Percentiles rank a stretch among this genome's conserved stretches.
These are phyloP conservation scores for Rallus crepitans DNA, from an alignment of 2,797 vertebrate genomes.

Conservation along the genomic window DNA sequence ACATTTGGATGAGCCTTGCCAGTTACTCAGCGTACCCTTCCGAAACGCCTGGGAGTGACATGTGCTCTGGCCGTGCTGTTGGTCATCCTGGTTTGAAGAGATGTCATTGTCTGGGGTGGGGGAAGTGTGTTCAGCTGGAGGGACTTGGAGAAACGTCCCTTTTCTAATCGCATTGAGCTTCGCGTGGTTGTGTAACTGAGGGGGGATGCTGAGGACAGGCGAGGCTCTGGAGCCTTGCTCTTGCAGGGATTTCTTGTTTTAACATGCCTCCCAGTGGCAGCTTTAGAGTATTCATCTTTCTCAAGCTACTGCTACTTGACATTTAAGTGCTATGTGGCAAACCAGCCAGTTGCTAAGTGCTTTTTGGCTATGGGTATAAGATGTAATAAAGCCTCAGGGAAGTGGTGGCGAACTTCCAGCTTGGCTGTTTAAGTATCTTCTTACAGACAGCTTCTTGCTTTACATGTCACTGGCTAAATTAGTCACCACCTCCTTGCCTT, in stretches of 20 bases:
- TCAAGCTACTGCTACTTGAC: conserved; percentile 4
- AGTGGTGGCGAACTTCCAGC: neutral
- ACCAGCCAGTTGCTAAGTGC: neutral
- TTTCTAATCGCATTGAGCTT: neutral
- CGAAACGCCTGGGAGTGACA: conserved; percentile 46
- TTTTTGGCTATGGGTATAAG: conserved; percentile 7
- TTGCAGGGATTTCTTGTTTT: conserved; percentile 9
- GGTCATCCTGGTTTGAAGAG: neutral
- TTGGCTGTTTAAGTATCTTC: conserved; percentile 13
- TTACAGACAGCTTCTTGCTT: conserved; percentile 56
- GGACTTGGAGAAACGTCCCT: neutral
- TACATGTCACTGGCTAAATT: conserved; percentile 54
- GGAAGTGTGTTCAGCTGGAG: neutral
- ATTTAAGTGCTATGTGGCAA: conserved; percentile 22
- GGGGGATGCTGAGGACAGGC: neutral
- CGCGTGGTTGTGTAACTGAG: neutral
- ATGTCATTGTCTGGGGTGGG: neutral
- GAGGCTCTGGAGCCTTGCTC: neutral
- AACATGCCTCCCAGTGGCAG: conserved; percentile 31
- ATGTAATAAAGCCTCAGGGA: conserved; percentile 44
- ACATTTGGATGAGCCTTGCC: conserved; percentile 12
- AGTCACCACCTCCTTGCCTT: conserved; percentile 15
- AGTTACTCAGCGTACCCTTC: conserved; percentile 1
- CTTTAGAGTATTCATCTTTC: neutral
- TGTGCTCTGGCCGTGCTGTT: neutral